Evolutionary conservation across 1,140 invertebrate genomes (phyloP), one percentile per base, ranked within the genome.

Genomic region (Monomorium pharaonis): DNA sequence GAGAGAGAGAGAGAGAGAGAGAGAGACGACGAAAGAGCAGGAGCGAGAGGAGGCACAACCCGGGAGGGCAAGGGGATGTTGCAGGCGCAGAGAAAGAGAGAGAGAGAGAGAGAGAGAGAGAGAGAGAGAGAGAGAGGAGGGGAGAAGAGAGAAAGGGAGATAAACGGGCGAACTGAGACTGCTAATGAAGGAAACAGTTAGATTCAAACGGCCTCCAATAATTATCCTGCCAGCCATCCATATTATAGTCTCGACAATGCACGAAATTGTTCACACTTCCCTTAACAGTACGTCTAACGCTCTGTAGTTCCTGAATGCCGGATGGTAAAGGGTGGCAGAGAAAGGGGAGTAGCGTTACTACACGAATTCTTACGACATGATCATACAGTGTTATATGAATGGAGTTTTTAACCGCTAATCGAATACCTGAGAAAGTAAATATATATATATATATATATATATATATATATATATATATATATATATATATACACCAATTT

Each of bases 101-200:
- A 49, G 80, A 74, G 58, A 37, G 70, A 62, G 49, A 78, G 75
- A 37, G 37, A 12, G 87, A 77, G 70, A 51, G 30, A 67, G 56
- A 44, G 21, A 88, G 92, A 92, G 89, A 85, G 89, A 85, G n/a
- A n/a, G n/a, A n/a, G n/a, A n/a, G n/a, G n/a, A n/a, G n/a, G n/a
- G n/a, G 54, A 58, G 83, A 49, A 77, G 70, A 51, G 30, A 65
- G 56, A 44, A 78, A 72, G 21, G 89, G 92, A 92, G 89, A 85
- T 85, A 91, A 89, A 91, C 86, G 87, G 87, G 90, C 90, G 94
- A 95, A 95, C 94, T 94, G 94, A 95, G 93, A 95, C 94, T 95
- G 94, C 94, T 95, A 95, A 95, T 95, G 94, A 95, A 95, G 94
- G 94, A 95, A 95, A 95, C 94, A 95, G 94, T 95, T 95, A 94